These are phyloP conservation scores for Nesidiocoris tenuis DNA, from an alignment of 2,888 invertebrate genomes.

Conservation along the genomic window DNA sequence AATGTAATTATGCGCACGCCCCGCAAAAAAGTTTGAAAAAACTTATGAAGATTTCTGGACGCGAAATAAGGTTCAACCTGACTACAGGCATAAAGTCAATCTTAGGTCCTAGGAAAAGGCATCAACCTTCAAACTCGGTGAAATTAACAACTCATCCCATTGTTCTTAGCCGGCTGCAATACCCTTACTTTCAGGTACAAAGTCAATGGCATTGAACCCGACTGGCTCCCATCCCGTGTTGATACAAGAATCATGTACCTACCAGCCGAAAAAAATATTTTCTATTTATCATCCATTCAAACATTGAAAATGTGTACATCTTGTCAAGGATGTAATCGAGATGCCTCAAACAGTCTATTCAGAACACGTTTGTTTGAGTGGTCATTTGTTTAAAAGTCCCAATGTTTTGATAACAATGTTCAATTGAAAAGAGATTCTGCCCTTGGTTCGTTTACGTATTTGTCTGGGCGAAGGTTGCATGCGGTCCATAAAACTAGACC, in stretches of 20 bases:
- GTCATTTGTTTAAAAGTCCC: neutral
- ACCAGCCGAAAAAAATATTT: neutral
- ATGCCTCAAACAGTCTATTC: neutral
- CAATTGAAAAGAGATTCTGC: neutral
- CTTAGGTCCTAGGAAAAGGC: too few relatives aligned
- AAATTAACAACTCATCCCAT: too few relatives aligned
- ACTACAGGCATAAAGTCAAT: too few relatives aligned
- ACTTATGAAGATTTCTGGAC: too few relatives aligned
- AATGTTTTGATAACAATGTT: neutral
- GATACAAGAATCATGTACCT: neutral
- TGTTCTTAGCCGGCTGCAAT: neutral
- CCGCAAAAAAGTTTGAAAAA: too few relatives aligned
- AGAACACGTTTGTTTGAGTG: neutral
- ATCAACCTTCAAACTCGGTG: too few relatives aligned
- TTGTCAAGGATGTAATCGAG: neutral
- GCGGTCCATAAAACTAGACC: neutral
- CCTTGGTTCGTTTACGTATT: neutral
- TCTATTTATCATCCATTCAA: neutral
- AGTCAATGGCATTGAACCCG: neutral
- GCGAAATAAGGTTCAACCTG: too few relatives aligned
- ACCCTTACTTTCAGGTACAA: neutral
- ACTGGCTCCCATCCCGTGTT: neutral
- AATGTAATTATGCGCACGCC: too few relatives aligned
- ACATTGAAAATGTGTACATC: neutral
- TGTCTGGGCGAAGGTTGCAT: neutral